Evolutionary conservation across 2,797 vertebrate species (phyloP).

Genomic region (Bradypodion pumilum): DNA sequence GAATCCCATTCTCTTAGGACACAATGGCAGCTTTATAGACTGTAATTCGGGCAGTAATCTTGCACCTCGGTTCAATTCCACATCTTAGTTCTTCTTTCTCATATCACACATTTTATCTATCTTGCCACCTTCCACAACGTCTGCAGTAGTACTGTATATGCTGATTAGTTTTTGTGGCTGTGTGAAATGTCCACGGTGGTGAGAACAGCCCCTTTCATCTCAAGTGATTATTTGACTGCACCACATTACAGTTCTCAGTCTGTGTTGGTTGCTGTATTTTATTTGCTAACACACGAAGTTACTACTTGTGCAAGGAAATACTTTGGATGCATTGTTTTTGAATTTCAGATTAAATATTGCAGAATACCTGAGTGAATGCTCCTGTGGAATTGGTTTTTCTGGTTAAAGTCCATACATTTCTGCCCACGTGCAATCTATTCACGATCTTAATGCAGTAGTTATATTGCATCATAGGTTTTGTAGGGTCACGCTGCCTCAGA

Average conservation of each 20-base stretch:
- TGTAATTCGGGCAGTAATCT: neutral
- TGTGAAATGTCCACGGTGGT: neutral
- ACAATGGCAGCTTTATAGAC: neutral
- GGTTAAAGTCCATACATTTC: neutral
- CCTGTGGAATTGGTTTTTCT: neutral
- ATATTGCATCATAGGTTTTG: neutral
- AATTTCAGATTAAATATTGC: constrained; percentile 7
- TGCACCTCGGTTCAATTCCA: neutral
- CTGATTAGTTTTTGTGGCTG: neutral
- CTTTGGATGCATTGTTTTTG: constrained; percentile 29
- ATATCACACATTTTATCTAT: neutral
- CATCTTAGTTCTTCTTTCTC: neutral
- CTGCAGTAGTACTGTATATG: neutral
- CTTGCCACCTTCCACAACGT: neutral
- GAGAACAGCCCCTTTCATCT: neutral
- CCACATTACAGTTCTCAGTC: neutral
- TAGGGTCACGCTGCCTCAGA: neutral
- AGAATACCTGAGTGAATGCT: constrained; percentile 10
- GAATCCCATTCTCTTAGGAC: too few relatives aligned
- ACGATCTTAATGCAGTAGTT: neutral
- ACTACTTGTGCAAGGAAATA: neutral
- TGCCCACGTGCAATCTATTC: neutral
- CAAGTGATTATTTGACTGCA: neutral
- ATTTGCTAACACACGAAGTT: neutral
- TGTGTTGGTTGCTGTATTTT: neutral